Evolutionary conservation across 2,888 invertebrate genomes (phyloP).

Genomic region (Ecdyonurus torrentis): DNA sequence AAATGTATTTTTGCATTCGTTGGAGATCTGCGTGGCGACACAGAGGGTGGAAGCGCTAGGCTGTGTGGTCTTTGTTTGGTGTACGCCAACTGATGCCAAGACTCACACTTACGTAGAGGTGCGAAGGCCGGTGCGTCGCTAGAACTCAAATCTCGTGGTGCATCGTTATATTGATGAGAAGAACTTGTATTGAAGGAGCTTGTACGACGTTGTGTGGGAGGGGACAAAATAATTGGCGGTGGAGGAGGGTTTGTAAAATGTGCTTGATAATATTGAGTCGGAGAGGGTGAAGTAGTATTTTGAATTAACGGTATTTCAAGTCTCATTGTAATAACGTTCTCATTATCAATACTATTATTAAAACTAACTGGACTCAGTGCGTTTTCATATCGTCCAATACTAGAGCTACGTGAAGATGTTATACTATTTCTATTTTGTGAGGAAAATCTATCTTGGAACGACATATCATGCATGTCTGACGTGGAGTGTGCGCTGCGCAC

Average conservation of each 20-base stretch:
- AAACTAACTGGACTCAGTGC: neutral
- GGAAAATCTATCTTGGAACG: neutral
- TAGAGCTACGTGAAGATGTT: neutral
- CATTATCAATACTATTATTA: neutral
- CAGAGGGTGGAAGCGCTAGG: constrained; percentile 21
- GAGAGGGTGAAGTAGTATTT: neutral
- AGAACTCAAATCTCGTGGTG: constrained; percentile 13
- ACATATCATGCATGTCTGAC: neutral
- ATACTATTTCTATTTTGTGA: neutral
- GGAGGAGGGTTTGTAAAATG: neutral
- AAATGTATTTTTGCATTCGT: neutral
- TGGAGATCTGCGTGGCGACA: constrained; percentile 27
- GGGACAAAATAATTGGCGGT: neutral
- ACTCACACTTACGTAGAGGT: constrained; percentile 48
- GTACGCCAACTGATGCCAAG: constrained; percentile 56
- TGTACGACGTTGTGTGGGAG: constrained; percentile 5
- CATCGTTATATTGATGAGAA: constrained; percentile 14
- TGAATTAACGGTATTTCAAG: constrained; percentile 24
- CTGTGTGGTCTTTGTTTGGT: constrained; percentile 19
- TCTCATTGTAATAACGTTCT: constrained; percentile 25
- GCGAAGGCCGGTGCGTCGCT: constrained; percentile 1
- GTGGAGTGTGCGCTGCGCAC: neutral
- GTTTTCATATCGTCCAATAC: neutral
- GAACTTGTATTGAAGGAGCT: constrained; percentile 9
- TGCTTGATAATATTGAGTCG: neutral